Conservation (phyloP, 2,797 vertebrate species). For the Falco rusticolus region DNA sequence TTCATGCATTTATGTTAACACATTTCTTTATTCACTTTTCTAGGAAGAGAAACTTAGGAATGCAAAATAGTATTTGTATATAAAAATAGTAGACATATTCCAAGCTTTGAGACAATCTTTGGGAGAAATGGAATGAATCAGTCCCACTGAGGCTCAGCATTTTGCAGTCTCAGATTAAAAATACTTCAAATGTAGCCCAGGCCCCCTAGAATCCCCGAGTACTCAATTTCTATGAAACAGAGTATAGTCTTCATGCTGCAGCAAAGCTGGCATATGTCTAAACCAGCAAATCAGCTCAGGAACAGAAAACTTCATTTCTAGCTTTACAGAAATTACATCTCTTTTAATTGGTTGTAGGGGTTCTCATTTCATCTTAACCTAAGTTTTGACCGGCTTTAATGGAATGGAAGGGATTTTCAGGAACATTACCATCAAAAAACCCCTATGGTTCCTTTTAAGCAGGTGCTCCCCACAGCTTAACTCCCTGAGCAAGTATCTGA, state of each 20-base stretch:
- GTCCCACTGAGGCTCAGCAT: not conserved
- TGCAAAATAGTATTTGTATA: not conserved
- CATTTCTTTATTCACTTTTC: not conserved
- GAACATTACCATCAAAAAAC: not conserved
- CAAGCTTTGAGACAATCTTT: not conserved
- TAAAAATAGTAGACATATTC: not conserved
- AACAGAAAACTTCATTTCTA: not conserved
- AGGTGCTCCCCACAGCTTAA: not conserved
- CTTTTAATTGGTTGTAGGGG: not conserved
- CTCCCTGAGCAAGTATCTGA: not conserved
- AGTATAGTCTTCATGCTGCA: not conserved
- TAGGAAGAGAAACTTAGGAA: not conserved
- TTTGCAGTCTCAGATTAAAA: not conserved
- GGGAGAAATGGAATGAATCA: not conserved
- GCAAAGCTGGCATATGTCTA: not conserved
- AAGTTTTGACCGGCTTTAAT: not conserved
- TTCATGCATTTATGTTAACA: not conserved
- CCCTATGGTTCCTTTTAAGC: not conserved
- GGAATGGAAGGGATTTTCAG: not conserved
- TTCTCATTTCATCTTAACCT: not conserved
- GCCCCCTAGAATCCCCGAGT: accelerated
- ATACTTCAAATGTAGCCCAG: not conserved
- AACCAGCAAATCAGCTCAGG: not conserved
- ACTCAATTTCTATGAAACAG: not conserved
- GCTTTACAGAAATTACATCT: not conserved